These are phyloP conservation scores for Notamacropus eugenii DNA, from an alignment of 2,797 vertebrate genomes.

Conservation along the genomic window DNA sequence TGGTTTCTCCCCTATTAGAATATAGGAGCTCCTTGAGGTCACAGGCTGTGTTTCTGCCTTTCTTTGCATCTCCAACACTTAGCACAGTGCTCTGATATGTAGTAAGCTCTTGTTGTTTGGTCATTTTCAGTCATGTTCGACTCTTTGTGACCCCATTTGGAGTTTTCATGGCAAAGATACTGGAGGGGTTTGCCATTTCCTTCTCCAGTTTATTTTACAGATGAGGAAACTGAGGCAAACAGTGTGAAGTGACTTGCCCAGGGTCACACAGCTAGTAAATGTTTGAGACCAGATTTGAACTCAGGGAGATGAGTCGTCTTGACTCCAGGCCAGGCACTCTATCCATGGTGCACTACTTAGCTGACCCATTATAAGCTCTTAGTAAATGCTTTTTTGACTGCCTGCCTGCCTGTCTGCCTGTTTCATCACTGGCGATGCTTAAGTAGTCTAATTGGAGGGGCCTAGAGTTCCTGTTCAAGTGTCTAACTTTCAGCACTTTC, in stretches of 20 bases:
- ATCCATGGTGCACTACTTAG: not conserved
- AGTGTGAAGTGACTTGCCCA: not conserved
- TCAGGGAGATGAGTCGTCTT: not conserved
- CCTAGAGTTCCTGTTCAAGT: not conserved
- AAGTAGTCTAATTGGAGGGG: not conserved
- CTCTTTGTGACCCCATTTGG: not conserved
- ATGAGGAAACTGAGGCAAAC: not conserved
- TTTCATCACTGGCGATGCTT: not conserved
- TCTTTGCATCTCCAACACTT: not conserved
- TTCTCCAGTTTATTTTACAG: not conserved
- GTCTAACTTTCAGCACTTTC: constrained; percentile 50
- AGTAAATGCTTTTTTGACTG: not conserved
- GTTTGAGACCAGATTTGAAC: not conserved
- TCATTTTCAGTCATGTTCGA: not conserved
- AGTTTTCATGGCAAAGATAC: not conserved
- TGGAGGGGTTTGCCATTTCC: not conserved
- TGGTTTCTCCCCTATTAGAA: not conserved
- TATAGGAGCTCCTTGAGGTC: not conserved
- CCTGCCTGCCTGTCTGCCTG: not conserved
- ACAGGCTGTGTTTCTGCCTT: not conserved
- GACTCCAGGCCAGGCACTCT: not conserved
- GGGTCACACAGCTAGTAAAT: not conserved
- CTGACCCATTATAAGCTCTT: not conserved
- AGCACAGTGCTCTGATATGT: not conserved
- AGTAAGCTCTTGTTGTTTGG: not conserved